phyloP scores from a whole-genome alignment of 2,888 invertebrate genomes.

The Platycnemis pennipes region DNA sequence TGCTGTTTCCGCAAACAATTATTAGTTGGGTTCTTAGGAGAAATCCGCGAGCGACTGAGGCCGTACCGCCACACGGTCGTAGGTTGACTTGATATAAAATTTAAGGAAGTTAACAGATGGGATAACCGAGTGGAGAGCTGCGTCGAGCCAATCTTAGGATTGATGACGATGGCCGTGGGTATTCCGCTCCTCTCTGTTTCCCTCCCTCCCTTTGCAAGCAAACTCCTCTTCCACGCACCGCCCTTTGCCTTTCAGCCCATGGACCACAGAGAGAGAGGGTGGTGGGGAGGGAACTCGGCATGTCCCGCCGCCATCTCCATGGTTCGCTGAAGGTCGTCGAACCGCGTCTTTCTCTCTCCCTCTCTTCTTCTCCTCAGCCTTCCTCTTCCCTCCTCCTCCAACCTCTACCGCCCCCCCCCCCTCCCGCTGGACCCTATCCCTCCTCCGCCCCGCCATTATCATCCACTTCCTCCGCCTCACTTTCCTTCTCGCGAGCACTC shows the following conservation, averaged over 20 bases:
- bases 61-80: no score
- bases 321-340: slow-evolving; percentile 43
- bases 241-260: not conserved
- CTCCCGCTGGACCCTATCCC: not conserved
- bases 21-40: no score
- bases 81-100: no score
- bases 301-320: slow-evolving; percentile 34
- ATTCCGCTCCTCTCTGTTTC: no score
- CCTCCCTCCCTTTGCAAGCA: not conserved
- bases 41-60: no score
- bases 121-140: no score
- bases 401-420: no score
- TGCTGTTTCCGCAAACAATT: no score
- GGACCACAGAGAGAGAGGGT: not conserved
- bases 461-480: not conserved
- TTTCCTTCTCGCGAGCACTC: not conserved
- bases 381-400: no score
- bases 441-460: not conserved
- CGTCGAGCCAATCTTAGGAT: no score
- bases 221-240: not conserved
- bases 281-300: not conserved
- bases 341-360: not conserved
- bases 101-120: no score
- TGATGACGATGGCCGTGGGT: no score
- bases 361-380: not conserved